Evolutionary conservation across 2,888 invertebrate species (phyloP), one percentile per base, ranked within the genome.

Genomic region (Penaeus monodon): DNA sequence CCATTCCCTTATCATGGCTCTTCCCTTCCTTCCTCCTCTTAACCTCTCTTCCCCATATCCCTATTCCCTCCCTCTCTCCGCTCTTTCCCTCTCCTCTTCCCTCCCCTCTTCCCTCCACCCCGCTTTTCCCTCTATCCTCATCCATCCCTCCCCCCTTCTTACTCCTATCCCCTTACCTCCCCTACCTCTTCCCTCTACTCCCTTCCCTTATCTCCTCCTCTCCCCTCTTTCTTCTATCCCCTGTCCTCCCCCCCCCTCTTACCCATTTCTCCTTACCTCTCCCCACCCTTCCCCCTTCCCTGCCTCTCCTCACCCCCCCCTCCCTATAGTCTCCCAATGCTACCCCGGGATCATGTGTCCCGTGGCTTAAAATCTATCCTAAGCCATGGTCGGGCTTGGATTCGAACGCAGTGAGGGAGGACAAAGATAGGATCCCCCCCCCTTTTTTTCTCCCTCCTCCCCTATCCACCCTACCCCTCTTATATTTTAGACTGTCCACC

Each of bases 71-170:
- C 38, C n/a, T 24, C 17, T 68, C 63, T 44, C 22, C 70, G 68
- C 81, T 70, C 81, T 38, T 74, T 81, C 70, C 1, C 81, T 70
- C 81, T 57, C 68, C 63, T 12, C 63, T 6, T 57, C 63, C 63
- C 68, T 80, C 80, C 63, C 64, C 6, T 6, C 63, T 22, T 81
- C 66, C 65, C 38, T 66, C 66, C 65, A 57, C 29, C 38, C 29
- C 38, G 17, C 38, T 81, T 1, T 49, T 12, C 8, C 77, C 8
- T 12, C 44, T 10, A 29, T 33, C 38, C 68, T 68, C 66, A 38
- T 1, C 3, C 81, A 24, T n/a, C 17, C 27, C 4, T 0, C 22
- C 12, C 44, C 44, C 7, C 38, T 44, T 7, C 7, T 0, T 8
- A 2, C 7, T 7, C 7, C 8, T 6, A 2, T 44, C 38, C 7